Evolutionary conservation across 2,888 invertebrate genomes (phyloP), one percentile per base, ranked within the genome.

Genomic region (Plagodis dolabraria): DNA sequence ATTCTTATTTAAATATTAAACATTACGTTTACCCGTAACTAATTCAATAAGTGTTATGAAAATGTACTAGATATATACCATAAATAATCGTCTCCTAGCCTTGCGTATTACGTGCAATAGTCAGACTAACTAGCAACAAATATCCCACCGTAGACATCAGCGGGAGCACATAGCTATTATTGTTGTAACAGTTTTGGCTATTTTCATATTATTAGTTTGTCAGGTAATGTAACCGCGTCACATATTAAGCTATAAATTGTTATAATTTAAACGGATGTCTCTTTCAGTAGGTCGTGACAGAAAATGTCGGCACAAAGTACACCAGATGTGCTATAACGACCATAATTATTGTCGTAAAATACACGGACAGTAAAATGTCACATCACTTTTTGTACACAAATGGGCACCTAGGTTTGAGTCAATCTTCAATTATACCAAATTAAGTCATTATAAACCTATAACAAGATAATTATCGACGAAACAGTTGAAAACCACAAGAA

Each of bases 281-380:
- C 22, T 56, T 61, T 38, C 7, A 12, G 22, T 9, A 10, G 47
- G 40, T 53, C 46, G 47, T 53, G 44, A 53, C 47, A 54, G 46
- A 54, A 49, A 47, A 61, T 57, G 58, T 60, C 43, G 40, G 33
- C 42, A 11, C 12, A 22, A 38, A 11, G 11, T 47, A 50, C 6
- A 56, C 49, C 49, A 50, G 45, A 56, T 45, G 55, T 33, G 7
- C 38, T 33, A 8, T 60, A 58, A 64, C 55, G 58, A 63, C 56
- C 40, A 48, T 64, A 58, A 63, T 62, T 52, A 51, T 45, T 47
- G 9, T 10, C 36, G 38, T 36, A 54, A 60, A 60, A 54, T 53
- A 54, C 53, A 50, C 43, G 42, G 33, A 46, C 42, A 43, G 44
- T 22, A 8, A 66, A 63, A 66, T 63, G 61, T 40, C 60, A 60